phyloP scores from a whole-genome alignment of 2,113 vertebrate species.

The Istiophorus platypterus region DNA sequence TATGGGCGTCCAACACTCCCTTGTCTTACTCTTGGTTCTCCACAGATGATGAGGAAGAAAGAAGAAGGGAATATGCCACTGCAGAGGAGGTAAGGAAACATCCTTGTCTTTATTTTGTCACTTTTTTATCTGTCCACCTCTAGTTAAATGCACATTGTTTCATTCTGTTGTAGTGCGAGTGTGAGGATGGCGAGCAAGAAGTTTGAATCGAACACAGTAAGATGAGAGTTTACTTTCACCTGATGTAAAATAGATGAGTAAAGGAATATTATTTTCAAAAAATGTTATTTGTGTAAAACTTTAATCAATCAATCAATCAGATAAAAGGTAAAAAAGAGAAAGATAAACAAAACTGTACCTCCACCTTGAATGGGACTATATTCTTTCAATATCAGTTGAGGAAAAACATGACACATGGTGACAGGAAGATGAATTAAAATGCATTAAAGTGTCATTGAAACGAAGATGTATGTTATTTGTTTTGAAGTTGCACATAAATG shows the following conservation, averaged over 20 bases:
- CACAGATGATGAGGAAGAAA: constrained; percentile 82
- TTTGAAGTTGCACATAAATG: not conserved
- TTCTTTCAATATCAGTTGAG: too few relatives aligned
- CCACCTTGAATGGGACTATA: too few relatives aligned
- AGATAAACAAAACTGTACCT: too few relatives aligned
- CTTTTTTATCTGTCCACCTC: not conserved
- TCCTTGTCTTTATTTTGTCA: not conserved
- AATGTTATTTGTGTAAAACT: too few relatives aligned
- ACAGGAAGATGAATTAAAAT: too few relatives aligned
- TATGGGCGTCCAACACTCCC: not conserved
- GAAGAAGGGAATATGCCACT: constrained; percentile 77
- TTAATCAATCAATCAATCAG: not conserved
- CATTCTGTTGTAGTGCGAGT: constrained; percentile 75
- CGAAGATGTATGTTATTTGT: not conserved
- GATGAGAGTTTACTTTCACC: constrained; percentile 2
- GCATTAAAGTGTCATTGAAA: too few relatives aligned
- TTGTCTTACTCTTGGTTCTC: not conserved
- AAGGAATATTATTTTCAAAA: too few relatives aligned
- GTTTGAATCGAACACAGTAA: constrained; percentile 75
- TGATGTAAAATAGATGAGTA: not conserved
- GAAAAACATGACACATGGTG: too few relatives aligned
- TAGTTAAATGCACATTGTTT: not conserved
- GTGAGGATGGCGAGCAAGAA: constrained; percentile 76
- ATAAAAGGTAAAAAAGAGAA: not conserved
- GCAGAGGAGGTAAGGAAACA: constrained; percentile 78